A percentile compares a stretch with the other conserved stretches of the same genome.
Evolutionary conservation across 2,797 vertebrate species (phyloP).

Genomic region (Sparus aurata): DNA sequence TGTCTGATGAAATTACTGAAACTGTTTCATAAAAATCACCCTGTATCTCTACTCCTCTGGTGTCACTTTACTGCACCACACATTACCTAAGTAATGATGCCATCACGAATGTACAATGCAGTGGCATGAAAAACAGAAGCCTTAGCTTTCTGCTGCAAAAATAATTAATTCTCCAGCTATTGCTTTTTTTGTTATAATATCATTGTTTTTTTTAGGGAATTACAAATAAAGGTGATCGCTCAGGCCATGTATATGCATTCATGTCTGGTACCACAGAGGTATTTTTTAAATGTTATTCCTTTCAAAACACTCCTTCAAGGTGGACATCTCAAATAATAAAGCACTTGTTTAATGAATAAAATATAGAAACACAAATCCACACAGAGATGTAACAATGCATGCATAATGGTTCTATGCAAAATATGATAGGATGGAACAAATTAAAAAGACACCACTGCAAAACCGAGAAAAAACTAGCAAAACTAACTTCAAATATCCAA

Average conservation of each 20-base stretch:
- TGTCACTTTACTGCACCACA: no score
- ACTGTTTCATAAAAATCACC: no score
- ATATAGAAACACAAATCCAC: slow-evolving; percentile 43
- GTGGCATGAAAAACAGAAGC: no score
- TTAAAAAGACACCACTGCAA: slow-evolving; percentile 13
- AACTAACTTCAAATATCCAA: background rate
- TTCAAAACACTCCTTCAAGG: slow-evolving; percentile 38
- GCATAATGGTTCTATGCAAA: slow-evolving; percentile 25
- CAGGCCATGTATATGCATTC: slow-evolving; percentile 31
- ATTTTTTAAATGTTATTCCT: slow-evolving; percentile 19
- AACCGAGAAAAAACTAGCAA: slow-evolving; percentile 9
- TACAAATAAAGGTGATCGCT: slow-evolving; percentile 28
- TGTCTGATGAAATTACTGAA: no score
- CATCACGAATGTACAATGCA: no score
- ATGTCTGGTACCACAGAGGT: slow-evolving; percentile 23
- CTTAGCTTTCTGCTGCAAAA: no score
- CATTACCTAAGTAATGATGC: no score
- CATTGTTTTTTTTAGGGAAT: no score
- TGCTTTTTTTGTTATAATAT: no score
- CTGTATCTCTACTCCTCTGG: no score
- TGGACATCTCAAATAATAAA: slow-evolving; percentile 9
- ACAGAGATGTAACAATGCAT: slow-evolving; percentile 54
- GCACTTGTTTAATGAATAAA: slow-evolving; percentile 22
- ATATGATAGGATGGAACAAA: slow-evolving; percentile 31
- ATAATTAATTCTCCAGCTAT: no score